Base-by-base conservation (phyloP, 1,140 invertebrate genomes). In the Tyrophagus putrescentiae region DNA sequence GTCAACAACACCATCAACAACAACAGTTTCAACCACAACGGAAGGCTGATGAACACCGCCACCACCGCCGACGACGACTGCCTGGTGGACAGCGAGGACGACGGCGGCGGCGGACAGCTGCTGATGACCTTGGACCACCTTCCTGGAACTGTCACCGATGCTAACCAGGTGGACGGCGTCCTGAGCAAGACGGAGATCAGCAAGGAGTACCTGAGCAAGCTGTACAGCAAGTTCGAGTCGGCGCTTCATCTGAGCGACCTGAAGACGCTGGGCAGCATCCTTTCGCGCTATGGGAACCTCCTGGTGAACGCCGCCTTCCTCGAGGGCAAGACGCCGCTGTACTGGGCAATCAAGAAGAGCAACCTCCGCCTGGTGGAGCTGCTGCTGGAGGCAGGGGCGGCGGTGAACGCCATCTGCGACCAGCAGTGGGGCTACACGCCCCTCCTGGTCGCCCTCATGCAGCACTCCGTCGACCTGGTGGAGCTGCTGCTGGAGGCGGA, bases 361-460 rank as follows among this genome's bases (percentile, higher is more conserved):
- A 76, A 78, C 64, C 68, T 68, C 3, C 72, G 74, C 61, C 76
- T 78, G 39, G 75, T 78, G 2, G 70, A 58, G 69, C 76, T 88
- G 67, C 72, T 97, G 4, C 66, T 93, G 28, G 87, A 92, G 68
- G 75, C 82, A 59, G 85, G 84, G n/a, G 90, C 89, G 0, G 80
- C 81, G 53, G 87, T 92, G 1, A 82, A 89, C 71, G 84, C 87
- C 62, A 69, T 68, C 62, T 81, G 87, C 64, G 91, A 94, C 69
- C 36, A 28, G 33, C 83, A 87, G 61, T 90, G 95, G 68, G 85
- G 86, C 0, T 91, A 92, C 77, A 93, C 91, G 3, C 88, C 91
- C 1, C 72, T 97, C 9, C 75, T 95, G 42, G 89, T 96, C 1
- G 91, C 91, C 7, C 87, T 1, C 85, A 92, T 68, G 80, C 79